These are phyloP conservation scores for Aspidiotus destructor DNA, from an alignment of 2,888 invertebrate genomes.

Conservation along the genomic window DNA sequence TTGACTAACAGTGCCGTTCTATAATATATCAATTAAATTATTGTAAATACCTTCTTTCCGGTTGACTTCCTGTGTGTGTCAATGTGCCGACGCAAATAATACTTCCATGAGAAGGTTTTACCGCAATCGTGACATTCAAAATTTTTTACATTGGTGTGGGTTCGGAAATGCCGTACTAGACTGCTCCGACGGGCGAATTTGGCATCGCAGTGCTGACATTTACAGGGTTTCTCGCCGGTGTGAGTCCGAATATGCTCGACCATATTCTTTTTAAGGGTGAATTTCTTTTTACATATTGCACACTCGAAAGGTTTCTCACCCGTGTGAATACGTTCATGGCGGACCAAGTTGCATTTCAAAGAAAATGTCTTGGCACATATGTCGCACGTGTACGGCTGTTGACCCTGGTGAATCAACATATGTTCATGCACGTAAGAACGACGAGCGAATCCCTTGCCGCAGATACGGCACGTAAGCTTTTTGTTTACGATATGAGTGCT, in stretches of 20 bases:
- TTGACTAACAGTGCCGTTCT: no score
- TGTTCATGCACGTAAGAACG: slow-evolving; percentile 16
- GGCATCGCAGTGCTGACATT: background rate
- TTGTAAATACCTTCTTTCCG: background rate
- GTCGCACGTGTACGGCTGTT: slow-evolving; percentile 14
- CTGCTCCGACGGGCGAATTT: slow-evolving; percentile 12
- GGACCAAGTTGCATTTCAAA: slow-evolving; percentile 17
- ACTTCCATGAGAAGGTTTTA: slow-evolving; percentile 21
- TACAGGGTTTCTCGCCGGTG: slow-evolving; percentile 22
- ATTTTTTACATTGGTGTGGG: slow-evolving; percentile 15
- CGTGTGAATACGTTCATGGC: slow-evolving; percentile 18
- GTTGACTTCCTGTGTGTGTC: background rate
- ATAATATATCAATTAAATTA: no score
- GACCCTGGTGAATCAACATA: slow-evolving; percentile 10
- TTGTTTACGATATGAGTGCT: slow-evolving; percentile 11
- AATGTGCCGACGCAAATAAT: slow-evolving; percentile 17
- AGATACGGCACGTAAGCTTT: slow-evolving; percentile 11
- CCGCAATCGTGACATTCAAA: slow-evolving; percentile 17
- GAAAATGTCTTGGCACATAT: slow-evolving; percentile 16
- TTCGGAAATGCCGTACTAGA: slow-evolving; percentile 15
- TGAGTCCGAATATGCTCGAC: slow-evolving; percentile 18
- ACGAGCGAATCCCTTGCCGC: slow-evolving; percentile 16
- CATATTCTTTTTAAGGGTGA: slow-evolving; percentile 23
- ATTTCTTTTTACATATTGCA: slow-evolving; percentile 3
- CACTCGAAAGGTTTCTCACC: slow-evolving; percentile 22